Conservation (phyloP, 1,140 invertebrate species). For the Meloidogyne hapla region DNA sequence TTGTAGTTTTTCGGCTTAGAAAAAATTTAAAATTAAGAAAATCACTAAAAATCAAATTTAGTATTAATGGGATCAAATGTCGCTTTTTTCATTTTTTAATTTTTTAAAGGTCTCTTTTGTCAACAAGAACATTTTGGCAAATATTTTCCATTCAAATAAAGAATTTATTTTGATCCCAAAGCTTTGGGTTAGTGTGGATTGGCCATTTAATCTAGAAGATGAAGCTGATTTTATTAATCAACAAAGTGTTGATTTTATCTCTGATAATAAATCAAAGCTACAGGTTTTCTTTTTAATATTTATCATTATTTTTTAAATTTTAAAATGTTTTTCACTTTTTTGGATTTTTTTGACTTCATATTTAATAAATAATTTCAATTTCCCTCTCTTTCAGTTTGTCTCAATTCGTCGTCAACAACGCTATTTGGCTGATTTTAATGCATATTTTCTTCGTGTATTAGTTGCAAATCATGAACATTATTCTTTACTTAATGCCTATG, state of each 20-base stretch:
- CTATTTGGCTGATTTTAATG: conserved; percentile 50
- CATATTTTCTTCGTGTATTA: conserved; percentile 58
- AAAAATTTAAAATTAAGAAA: no score
- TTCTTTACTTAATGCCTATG: conserved; percentile 50
- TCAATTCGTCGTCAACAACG: conserved; percentile 35
- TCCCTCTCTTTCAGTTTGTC: conserved; percentile 36
- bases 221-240: neutral
- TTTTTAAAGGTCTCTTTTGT: neutral
- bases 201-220: neutral
- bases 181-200: neutral
- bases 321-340: neutral
- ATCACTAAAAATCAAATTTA: no score
- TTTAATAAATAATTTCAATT: neutral
- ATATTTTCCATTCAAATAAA: neutral
- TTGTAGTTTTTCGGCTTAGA: no score
- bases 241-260: neutral
- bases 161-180: neutral
- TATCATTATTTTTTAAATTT: no score
- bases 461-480: conserved; percentile 59
- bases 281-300: neutral
- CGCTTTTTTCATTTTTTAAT: no score
- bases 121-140: neutral
- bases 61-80: no score
- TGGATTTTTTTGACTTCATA: neutral
- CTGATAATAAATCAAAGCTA: neutral